These are phyloP conservation scores for Cydia fagiglandana DNA, from an alignment of 1,140 invertebrate species.

Conservation along the genomic window DNA sequence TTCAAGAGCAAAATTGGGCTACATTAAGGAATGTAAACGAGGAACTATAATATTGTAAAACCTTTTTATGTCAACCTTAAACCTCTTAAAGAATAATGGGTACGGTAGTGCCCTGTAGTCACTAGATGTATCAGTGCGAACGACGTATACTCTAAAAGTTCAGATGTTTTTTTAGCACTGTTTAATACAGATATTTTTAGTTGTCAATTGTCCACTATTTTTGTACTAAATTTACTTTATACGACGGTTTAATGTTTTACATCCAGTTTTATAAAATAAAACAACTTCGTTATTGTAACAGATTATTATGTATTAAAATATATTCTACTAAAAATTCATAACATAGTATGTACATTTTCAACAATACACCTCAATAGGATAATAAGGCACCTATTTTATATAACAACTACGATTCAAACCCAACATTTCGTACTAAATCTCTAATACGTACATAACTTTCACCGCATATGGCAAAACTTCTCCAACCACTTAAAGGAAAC, in stretches of 20 bases:
- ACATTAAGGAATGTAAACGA: neutral
- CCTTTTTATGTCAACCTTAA: too few species aligned
- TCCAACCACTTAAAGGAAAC: conserved; percentile 42
- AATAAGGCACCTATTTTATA: conserved; percentile 64
- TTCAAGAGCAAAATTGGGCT: neutral
- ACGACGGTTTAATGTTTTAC: neutral
- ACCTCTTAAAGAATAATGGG: too few species aligned
- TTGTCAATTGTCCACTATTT: too few species aligned
- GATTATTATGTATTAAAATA: conserved; percentile 66
- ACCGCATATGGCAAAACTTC: conserved; percentile 46
- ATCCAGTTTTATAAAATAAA: conserved; percentile 40
- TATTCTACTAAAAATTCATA: conserved; percentile 70
- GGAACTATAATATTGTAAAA: neutral
- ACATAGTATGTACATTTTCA: conserved; percentile 73
- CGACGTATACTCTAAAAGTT: too few species aligned
- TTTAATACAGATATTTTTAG: too few species aligned
- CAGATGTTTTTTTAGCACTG: too few species aligned
- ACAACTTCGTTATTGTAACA: conserved; percentile 57
- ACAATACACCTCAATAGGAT: conserved; percentile 68
- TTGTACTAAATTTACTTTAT: too few species aligned
- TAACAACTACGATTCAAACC: conserved; percentile 48
- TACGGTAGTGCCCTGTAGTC: too few species aligned
- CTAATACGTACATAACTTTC: conserved; percentile 54
- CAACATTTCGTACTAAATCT: conserved; percentile 44
- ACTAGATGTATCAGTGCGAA: too few species aligned